Conservation (phyloP, 2,797 vertebrate species). For the Amphiprion clarkii region DNA sequence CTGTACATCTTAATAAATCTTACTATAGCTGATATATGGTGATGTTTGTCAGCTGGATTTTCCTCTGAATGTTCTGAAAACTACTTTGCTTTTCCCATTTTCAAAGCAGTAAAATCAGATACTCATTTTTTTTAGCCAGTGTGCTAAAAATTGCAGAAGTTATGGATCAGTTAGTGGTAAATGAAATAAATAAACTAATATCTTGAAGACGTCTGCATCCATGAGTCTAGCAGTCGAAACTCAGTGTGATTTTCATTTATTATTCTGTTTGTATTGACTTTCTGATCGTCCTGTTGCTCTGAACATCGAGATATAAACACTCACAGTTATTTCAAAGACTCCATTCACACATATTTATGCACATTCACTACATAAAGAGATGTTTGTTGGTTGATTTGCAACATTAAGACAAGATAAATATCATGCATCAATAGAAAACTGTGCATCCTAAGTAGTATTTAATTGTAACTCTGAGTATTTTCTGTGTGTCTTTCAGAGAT, state of each 20-base stretch:
- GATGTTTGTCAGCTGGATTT: no score
- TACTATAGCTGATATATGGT: no score
- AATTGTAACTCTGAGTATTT: background rate
- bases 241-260: background rate
- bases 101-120: no score
- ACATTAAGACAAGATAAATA: background rate
- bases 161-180: background rate
- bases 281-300: background rate
- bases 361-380: background rate
- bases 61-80: no score
- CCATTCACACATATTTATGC: slow-evolving; percentile 26
- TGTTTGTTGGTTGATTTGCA: slow-evolving; percentile 13
- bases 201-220: slow-evolving; percentile 8
- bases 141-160: slow-evolving; percentile 9
- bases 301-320: slow-evolving; percentile 13
- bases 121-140: background rate
- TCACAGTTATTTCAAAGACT: slow-evolving; percentile 9
- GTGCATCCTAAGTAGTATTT: no score
- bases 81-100: no score
- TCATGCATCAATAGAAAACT: no score
- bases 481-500: slow-evolving; percentile 57
- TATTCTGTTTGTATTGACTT: slow-evolving; percentile 26
- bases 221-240: background rate
- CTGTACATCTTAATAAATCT: no score
- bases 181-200: slow-evolving; percentile 8